Conservation (phyloP, 1,140 invertebrate genomes). For the Anastrepha ludens region DNA sequence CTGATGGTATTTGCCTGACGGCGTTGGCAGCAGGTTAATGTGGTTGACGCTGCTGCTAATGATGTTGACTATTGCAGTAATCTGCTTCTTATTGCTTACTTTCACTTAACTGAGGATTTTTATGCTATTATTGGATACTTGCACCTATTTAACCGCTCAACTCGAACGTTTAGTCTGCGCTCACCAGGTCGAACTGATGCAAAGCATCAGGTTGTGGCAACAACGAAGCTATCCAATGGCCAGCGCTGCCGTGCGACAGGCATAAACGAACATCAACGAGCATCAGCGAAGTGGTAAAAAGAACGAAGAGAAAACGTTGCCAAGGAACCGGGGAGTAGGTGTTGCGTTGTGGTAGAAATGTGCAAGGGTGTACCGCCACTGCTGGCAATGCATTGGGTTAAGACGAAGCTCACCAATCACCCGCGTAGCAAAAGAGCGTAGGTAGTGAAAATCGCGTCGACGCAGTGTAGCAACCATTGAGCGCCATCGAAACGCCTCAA, state of each 20-base stretch:
- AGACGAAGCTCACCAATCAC: not conserved
- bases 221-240: conserved; percentile 1
- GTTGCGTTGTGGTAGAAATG: not conserved
- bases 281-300: not conserved
- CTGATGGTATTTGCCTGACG: not conserved
- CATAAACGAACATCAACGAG: not conserved
- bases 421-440: not conserved
- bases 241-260: not conserved
- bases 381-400: not conserved
- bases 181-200: conserved; percentile 72
- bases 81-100: not conserved
- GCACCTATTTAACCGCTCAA: conserved; percentile 71
- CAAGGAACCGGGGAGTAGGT: not conserved
- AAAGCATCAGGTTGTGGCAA: conserved; percentile 65
- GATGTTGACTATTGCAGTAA: not conserved
- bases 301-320: not conserved
- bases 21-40: not conserved
- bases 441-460: not conserved
- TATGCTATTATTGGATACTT: not conserved
- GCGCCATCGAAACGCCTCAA: not conserved
- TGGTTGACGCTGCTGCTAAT: not conserved
- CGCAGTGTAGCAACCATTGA: not conserved
- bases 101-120: conserved; percentile 14
- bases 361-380: not conserved
- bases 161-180: conserved; percentile 68